phyloP scores from a whole-genome alignment of 2,888 invertebrate genomes.

The Bimastos eiseni region DNA sequence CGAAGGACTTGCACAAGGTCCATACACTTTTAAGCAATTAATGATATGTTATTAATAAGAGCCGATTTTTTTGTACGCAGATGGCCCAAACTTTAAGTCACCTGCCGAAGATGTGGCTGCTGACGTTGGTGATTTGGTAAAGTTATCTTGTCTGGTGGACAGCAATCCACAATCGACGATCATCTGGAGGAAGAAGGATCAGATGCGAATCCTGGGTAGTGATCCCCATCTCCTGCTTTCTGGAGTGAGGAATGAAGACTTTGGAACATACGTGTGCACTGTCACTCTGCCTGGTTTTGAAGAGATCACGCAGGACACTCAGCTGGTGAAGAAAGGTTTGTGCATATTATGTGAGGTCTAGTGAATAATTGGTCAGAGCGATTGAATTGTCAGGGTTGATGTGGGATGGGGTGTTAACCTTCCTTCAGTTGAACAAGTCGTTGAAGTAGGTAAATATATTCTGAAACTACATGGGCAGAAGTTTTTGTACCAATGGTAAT shows the following conservation, averaged over 20 bases:
- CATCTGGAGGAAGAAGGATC: conserved; percentile 70
- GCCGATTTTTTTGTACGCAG: background rate
- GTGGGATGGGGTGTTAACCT: background rate
- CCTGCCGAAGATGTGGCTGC: conserved; percentile 64
- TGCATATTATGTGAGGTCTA: background rate
- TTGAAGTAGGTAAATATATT: background rate
- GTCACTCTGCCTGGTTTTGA: conserved; percentile 85
- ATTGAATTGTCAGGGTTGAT: background rate
- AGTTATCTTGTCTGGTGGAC: conserved; percentile 83
- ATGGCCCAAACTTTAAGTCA: conserved; percentile 45
- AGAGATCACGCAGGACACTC: conserved; percentile 81
- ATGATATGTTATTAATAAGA: background rate
- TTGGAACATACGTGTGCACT: conserved; percentile 85
- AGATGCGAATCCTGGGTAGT: conserved; percentile 46
- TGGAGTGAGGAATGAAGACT: conserved; percentile 74
- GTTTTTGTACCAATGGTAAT: background rate
- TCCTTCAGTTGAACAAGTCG: background rate
- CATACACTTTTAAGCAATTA: background rate
- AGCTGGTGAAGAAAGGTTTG: conserved; percentile 74
- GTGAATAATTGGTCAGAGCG: background rate
- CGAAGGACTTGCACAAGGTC: no score
- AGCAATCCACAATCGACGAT: conserved; percentile 87
- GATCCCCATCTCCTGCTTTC: conserved; percentile 53
- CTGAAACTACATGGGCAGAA: background rate
- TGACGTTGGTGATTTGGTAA: conserved; percentile 77